These are phyloP conservation scores for Sebastes wilsoni DNA, from an alignment of 2,797 vertebrate species.

Conservation along the genomic window DNA sequence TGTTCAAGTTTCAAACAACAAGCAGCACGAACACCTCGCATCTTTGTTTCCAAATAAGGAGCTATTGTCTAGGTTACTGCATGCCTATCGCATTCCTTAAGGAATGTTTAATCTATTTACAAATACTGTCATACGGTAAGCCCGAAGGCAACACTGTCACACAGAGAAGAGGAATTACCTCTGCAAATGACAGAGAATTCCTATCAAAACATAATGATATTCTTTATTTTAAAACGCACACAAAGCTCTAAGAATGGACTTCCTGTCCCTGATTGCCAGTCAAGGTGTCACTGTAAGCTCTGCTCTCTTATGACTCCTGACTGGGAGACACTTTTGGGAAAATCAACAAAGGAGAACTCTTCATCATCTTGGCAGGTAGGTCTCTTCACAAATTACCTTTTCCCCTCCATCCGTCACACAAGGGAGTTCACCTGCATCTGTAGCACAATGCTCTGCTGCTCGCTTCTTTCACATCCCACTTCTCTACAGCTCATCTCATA, in stretches of 20 bases:
- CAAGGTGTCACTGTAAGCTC: conserved; percentile 83
- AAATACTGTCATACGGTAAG: conserved; percentile 65
- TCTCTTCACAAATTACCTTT: conserved; percentile 92
- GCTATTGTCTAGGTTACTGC: conserved; percentile 34
- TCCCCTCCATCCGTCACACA: conserved; percentile 86
- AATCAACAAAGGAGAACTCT: conserved; percentile 87
- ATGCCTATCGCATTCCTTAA: conserved; percentile 50
- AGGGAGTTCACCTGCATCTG: conserved; percentile 80
- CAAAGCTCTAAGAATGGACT: conserved; percentile 74
- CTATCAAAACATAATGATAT: conserved; percentile 78
- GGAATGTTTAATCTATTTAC: conserved; percentile 72
- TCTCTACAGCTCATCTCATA: conserved; percentile 67
- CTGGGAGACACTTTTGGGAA: conserved; percentile 80
- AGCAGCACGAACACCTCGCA: conserved; percentile 16
- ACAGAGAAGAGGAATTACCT: conserved; percentile 56
- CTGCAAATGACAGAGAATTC: conserved; percentile 73
- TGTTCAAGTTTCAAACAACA: conserved; percentile 21
- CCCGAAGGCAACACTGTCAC: conserved; percentile 66
- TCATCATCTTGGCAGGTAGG: conserved; percentile 92
- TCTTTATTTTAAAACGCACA: conserved; percentile 80
- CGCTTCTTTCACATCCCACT: conserved; percentile 73
- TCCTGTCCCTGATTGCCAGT: conserved; percentile 87
- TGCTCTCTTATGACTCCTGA: conserved; percentile 85
- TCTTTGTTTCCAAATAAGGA: conserved; percentile 13
- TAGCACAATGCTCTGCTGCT: conserved; percentile 66